Percentiles rank a stretch among this genome's conserved stretches.
These are phyloP conservation scores for Galbula dea DNA, from an alignment of 2,113 vertebrate species.

Conservation along the genomic window DNA sequence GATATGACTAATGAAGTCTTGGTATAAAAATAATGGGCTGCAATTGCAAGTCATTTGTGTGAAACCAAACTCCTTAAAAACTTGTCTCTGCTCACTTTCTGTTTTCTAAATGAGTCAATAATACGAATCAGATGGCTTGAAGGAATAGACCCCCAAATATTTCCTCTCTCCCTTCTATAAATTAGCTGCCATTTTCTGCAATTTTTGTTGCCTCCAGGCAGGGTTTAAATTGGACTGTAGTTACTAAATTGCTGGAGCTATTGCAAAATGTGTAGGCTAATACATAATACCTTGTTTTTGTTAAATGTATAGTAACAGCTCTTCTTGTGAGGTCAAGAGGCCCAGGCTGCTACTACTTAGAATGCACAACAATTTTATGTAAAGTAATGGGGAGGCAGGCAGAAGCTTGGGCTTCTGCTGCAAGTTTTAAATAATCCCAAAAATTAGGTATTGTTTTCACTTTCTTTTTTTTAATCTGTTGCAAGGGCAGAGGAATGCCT, in stretches of 20 bases:
- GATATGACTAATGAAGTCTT: constrained; percentile 98
- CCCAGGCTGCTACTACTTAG: constrained; percentile 68
- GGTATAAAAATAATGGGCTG: constrained; percentile 95
- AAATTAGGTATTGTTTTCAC: background rate
- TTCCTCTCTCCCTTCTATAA: constrained; percentile 77
- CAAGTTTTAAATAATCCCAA: constrained; percentile 10
- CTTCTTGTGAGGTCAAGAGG: constrained; percentile 82
- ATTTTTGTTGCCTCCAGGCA: constrained; percentile 82
- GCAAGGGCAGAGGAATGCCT: background rate
- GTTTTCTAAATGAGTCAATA: constrained; percentile 85
- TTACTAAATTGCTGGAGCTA: constrained; percentile 79
- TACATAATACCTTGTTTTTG: constrained; percentile 83
- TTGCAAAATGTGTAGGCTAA: constrained; percentile 80
- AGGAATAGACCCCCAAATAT: constrained; percentile 79
- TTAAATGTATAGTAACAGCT: constrained; percentile 78
- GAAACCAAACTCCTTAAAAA: constrained; percentile 83
- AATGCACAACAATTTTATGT: constrained; percentile 69
- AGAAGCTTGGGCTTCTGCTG: constrained; percentile 2
- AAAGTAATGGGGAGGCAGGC: constrained; percentile 40
- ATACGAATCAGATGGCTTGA: constrained; percentile 83
- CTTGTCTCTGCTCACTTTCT: constrained; percentile 85
- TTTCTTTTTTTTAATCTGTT: background rate
- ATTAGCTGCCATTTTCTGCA: constrained; percentile 82
- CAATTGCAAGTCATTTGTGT: constrained; percentile 81
- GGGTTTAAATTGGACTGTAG: constrained; percentile 80